Evolutionary conservation across 2,888 invertebrate genomes (phyloP), one percentile per base, ranked within the genome.

Genomic region (Mystacides longicornis): DNA sequence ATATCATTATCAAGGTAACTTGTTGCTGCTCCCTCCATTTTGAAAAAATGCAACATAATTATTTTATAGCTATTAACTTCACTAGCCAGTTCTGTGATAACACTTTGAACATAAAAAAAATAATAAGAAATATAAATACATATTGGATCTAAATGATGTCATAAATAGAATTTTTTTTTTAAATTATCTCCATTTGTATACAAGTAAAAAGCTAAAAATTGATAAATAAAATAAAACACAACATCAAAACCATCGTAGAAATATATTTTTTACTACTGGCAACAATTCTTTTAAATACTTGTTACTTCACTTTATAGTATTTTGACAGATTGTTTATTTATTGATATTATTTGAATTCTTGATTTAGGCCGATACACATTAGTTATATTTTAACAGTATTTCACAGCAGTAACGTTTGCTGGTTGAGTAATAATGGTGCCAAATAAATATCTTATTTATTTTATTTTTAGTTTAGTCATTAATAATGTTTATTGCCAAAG

Each of bases 401-500:
- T n/a, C n/a, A n/a, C n/a, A n/a, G n/a, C n/a, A n/a, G n/a, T n/a
- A n/a, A n/a, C n/a, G n/a, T n/a, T n/a, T n/a, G n/a, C n/a, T n/a
- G n/a, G n/a, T n/a, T n/a, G n/a, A n/a, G n/a, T n/a, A n/a, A 51
- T 58, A 16, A 58, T 59, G 11, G 20, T 53, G 23, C 19, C 31
- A 16, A 21, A 47, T 18, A 18, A 33, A 19, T 5, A 33, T 19
- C 18, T 43, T 27, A 19, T 47, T 20, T 45, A 55, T 48, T 51
- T 52, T 48, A 18, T 19, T 74, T 60, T 64, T 64, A 5, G 27
- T 27, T 27, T 27, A 27, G 27, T 27, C 27, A 27, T 7, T 27
- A 27, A 7, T 27, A 27, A 27, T 11, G 27, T 7, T 27, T 27
- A 27, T 7, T 7, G 14, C 37, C 37, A 37, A 37, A 43, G 67